phyloP scores from a whole-genome alignment of 64 coral and sea anemone genomes.

The Stichodactyla mertensii region DNA sequence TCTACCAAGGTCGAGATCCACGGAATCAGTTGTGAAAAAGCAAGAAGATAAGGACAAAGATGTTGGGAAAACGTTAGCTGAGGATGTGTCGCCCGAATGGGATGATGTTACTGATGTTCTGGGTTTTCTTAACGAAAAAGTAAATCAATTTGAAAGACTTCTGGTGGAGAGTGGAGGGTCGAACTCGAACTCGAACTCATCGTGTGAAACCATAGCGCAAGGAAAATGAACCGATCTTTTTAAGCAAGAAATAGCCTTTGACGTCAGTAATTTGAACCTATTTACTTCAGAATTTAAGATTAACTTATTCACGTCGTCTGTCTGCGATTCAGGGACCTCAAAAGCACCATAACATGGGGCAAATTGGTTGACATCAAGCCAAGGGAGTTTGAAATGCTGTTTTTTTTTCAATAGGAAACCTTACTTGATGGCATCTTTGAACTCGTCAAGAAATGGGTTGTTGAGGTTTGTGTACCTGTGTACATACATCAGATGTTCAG shows the following conservation, averaged over 20 bases:
- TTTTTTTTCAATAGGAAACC: neutral
- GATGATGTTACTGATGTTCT: conserved; percentile 88
- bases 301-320: neutral
- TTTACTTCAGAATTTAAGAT: conserved; percentile 2
- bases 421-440: neutral
- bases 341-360: neutral
- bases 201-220: conserved; percentile 36
- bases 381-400: neutral
- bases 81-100: conserved; percentile 75
- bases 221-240: conserved; percentile 13
- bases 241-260: neutral
- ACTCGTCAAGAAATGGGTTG: neutral
- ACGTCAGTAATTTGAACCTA: conserved; percentile 1
- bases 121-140: conserved; percentile 90
- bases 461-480: neutral
- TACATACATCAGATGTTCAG: neutral
- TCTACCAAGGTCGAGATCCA: neutral
- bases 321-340: neutral
- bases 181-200: conserved; percentile 48
- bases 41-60: conserved; percentile 6
- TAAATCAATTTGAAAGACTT: conserved; percentile 86
- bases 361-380: neutral
- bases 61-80: neutral
- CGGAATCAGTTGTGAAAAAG: conserved; percentile 39
- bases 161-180: conserved; percentile 78